These are phyloP conservation scores for Ceratosolen solmsi DNA, from an alignment of 1,140 invertebrate species.

Conservation along the genomic window DNA sequence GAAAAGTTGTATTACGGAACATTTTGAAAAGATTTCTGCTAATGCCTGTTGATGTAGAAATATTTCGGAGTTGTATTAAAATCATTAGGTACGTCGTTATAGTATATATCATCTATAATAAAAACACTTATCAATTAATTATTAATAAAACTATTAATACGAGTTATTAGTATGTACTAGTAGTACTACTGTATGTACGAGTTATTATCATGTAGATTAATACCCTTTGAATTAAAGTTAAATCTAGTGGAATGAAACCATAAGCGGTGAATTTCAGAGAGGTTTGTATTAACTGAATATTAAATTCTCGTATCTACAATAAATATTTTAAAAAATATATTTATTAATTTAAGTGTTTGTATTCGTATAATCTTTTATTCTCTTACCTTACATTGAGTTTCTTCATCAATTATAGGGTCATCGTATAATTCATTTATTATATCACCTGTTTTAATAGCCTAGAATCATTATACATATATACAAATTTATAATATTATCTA, in stretches of 20 bases:
- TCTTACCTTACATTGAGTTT: conserved; percentile 55
- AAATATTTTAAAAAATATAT: neutral
- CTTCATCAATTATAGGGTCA: conserved; percentile 51
- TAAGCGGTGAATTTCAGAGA: conserved; percentile 59
- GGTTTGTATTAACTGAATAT: conserved; percentile 59
- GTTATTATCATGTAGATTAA: neutral
- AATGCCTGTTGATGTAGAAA: neutral
- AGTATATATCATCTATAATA: conserved; percentile 76
- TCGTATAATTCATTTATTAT: conserved; percentile 60
- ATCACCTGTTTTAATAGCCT: conserved; percentile 56
- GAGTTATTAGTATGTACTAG: too few relatives aligned
- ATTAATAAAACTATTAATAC: neutral
- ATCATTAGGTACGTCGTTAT: conserved; percentile 81
- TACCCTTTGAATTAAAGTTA: conserved; percentile 58
- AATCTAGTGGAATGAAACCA: conserved; percentile 60
- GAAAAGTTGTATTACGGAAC: neutral
- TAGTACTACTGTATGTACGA: too few relatives aligned
- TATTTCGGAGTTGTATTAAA: conserved; percentile 74
- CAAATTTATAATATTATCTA: too few relatives aligned
- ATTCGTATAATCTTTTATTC: neutral
- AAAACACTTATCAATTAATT: conserved; percentile 7
- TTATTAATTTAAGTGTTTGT: neutral
- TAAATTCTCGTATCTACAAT: conserved; percentile 59
- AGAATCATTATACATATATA: too few relatives aligned
- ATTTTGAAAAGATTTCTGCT: neutral